Base-by-base conservation (phyloP, 2,113 vertebrate genomes). In the cattle (Bos taurus) region DNA sequence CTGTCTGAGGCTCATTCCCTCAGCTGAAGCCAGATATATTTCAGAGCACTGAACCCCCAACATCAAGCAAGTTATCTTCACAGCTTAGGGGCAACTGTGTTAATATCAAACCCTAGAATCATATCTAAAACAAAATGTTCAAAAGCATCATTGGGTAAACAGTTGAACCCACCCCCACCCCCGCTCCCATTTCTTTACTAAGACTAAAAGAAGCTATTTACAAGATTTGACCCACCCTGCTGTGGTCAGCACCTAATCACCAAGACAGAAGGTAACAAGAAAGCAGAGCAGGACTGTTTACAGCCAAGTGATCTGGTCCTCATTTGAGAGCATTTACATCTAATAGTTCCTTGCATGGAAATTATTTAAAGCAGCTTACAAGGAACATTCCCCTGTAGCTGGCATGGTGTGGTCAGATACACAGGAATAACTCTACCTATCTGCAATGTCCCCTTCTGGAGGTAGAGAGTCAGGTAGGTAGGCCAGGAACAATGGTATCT, bases 1-100 rank as follows among this genome's bases (percentile, higher is more conserved):
- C 57, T 88, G 52, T 93, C 48, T 78, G 48, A 85, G 90, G 62
- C 46, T 94, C 93, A 71, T 64, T 90, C 28, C 43, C 28, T 30
- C 15, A 19, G 57, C 23, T 74, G 33, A 97, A 92, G 84, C 12
- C 54, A 89, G 48, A 84, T 28, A 14, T 5, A 95, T 14, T 90
- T 82, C 48, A 87, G 54, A 91, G 52, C 48, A 90, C 9, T 43
- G 33, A 94, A 92, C 84, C 6, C 86, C 48, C 17, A 88, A 77
- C 15, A 89, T 71, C 57, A 96, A 88, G 91, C 36, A 56, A 97
- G 88, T 43, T n/a, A 62, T 7, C n/a, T 17, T 94, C 74, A 94
- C 8, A 80, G 89, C 7, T 88, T 54, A 57, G 67, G 21, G 52
- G 77, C 59, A 97, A 56, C 64, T 90, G 11, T 60, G 26, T 90